These are phyloP conservation scores for Neoascia interrupta DNA, from an alignment of 2,888 invertebrate species.

Conservation along the genomic window DNA sequence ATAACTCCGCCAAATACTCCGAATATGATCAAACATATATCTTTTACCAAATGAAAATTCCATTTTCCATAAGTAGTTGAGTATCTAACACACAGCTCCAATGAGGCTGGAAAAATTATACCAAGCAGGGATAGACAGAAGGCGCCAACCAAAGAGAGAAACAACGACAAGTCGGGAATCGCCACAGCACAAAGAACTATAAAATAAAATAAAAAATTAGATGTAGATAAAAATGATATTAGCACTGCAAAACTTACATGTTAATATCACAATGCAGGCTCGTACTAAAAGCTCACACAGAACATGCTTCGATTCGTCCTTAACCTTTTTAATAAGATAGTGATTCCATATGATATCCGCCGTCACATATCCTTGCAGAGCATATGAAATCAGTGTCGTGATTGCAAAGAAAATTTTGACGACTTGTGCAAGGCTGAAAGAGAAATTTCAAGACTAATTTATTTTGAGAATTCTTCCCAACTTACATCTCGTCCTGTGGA, in stretches of 20 bases:
- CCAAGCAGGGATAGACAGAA: conserved; percentile 94
- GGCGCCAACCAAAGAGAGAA: conserved; percentile 95
- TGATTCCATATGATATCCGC: conserved; percentile 93
- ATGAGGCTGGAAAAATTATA: conserved; percentile 93
- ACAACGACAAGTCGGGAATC: conserved; percentile 93
- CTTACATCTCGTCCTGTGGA: conserved; percentile 86
- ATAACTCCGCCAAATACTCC: conserved; percentile 88
- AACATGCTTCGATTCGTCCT: conserved; percentile 81
- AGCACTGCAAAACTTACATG: conserved; percentile 81
- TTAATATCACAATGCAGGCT: conserved; percentile 84
- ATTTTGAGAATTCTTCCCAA: too few species aligned
- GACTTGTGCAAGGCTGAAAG: conserved; percentile 85
- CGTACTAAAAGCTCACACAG: conserved; percentile 88
- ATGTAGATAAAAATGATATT: background rate
- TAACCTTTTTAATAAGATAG: conserved; percentile 84
- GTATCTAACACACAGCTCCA: conserved; percentile 89
- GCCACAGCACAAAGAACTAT: conserved; percentile 89
- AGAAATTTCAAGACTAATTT: background rate
- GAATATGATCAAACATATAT: conserved; percentile 85
- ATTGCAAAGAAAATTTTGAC: conserved; percentile 91
- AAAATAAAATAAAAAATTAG: conserved; percentile 72
- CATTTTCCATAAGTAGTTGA: conserved; percentile 84
- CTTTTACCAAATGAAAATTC: conserved; percentile 87
- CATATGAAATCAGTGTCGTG: conserved; percentile 96
- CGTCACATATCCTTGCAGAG: conserved; percentile 98